Percentiles rank a stretch among this genome's conserved stretches.
phyloP scores from a whole-genome alignment of 2,888 invertebrate species.

The Arenicola marina region DNA sequence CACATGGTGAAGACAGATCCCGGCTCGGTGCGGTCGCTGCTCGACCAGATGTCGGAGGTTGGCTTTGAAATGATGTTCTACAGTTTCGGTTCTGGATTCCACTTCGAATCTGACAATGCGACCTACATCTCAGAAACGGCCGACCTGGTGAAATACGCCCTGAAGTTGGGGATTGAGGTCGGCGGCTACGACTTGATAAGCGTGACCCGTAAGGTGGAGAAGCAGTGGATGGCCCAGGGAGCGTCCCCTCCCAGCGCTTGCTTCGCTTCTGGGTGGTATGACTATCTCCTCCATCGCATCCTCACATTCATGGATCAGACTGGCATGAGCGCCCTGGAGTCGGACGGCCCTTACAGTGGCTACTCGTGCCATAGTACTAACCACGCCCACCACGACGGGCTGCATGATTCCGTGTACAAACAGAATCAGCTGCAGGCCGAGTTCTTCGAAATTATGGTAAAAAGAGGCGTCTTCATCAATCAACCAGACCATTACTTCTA shows the following conservation, averaged over 20 bases:
- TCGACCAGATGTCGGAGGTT: conserved; percentile 36
- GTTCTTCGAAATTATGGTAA: conserved; percentile 15
- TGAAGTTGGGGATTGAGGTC: conserved; percentile 33
- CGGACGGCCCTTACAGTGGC: conserved; percentile 34
- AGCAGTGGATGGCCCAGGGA: conserved; percentile 23
- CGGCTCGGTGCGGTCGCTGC: conserved; percentile 9
- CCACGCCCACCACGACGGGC: conserved; percentile 30
- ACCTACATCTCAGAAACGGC: conserved; percentile 23
- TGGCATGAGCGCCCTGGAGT: conserved; percentile 30
- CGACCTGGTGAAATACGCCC: conserved; percentile 27
- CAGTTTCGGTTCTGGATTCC: conserved; percentile 36
- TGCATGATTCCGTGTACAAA: conserved; percentile 29
- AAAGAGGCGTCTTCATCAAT: conserved; percentile 30
- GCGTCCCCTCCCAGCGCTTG: conserved; percentile 26
- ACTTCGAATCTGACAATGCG: conserved; percentile 29
- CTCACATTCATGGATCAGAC: conserved; percentile 27
- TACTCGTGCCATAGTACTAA: conserved; percentile 28
- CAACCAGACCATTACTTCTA: conserved; percentile 38
- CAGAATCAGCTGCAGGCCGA: conserved; percentile 24
- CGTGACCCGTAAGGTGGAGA: conserved; percentile 15
- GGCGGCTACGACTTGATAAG: conserved; percentile 36
- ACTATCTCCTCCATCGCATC: conserved; percentile 20
- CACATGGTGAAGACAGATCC: conserved; percentile 25
- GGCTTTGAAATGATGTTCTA: conserved; percentile 37
- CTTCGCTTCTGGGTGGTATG: conserved; percentile 36